Conservation (phyloP, 2,888 invertebrate species). For the Mallateleia sp. region DNA sequence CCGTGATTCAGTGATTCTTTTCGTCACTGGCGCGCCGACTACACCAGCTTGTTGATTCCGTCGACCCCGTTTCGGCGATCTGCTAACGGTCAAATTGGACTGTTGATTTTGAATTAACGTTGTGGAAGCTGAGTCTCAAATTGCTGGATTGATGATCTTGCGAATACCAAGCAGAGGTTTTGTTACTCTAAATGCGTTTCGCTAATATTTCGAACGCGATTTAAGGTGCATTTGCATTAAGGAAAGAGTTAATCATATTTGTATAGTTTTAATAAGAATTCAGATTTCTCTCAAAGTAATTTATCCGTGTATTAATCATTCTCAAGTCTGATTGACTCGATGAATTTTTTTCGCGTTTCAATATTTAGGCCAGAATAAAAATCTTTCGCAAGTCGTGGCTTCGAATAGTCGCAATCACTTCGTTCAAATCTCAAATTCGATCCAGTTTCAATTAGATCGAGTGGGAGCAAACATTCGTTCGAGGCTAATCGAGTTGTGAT, state of each 20-base stretch:
- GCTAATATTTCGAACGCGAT: not conserved
- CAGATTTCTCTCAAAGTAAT: too few species aligned
- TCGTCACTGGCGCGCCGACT: slow-evolving; percentile 29
- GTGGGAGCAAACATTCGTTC: slow-evolving; percentile 5
- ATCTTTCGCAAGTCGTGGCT: too few species aligned
- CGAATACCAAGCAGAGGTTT: too few species aligned
- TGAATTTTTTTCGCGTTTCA: not conserved
- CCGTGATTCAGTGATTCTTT: slow-evolving; percentile 51
- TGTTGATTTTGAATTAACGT: slow-evolving; percentile 13
- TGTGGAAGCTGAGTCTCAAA: not conserved
- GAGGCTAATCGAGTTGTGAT: slow-evolving; percentile 48
- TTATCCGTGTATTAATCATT: too few species aligned
- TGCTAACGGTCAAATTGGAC: slow-evolving; percentile 1
- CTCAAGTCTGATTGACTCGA: too few species aligned
- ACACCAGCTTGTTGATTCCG: slow-evolving; percentile 22
- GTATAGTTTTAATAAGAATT: too few species aligned
- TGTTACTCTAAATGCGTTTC: not conserved
- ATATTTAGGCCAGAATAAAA: too few species aligned
- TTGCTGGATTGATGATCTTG: slow-evolving; percentile 4
- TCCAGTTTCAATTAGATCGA: slow-evolving; percentile 22
- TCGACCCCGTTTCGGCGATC: slow-evolving; percentile 22
- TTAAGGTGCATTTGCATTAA: slow-evolving; percentile 3
- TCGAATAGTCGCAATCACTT: too few species aligned
- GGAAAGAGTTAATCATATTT: too few species aligned
- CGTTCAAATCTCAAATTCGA: slow-evolving; percentile 21